Evolutionary conservation across 1,140 invertebrate genomes (phyloP), one percentile per base, ranked within the genome.

Genomic region (Meloidogyne hapla): DNA sequence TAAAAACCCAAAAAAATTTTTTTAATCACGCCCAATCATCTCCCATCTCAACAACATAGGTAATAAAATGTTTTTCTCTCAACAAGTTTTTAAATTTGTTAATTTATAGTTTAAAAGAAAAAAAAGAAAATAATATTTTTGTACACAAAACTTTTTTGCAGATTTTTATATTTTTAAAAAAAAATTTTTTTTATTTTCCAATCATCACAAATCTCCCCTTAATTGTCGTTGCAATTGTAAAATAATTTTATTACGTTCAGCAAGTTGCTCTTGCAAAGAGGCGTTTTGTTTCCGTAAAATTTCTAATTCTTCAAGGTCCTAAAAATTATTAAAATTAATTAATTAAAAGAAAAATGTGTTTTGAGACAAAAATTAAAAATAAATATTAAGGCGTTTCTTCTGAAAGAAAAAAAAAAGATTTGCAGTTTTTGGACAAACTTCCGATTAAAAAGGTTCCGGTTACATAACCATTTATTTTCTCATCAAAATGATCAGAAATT

Each of bases 261-360:
- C 2, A 26, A 75, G 48, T 74, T 75, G 65, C 45, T 74, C 33
- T 21, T 63, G 71, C 69, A 75, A 21, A 75, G 64, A 26, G 69
- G 40, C 74, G 25, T 75, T 75, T 74, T 75, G 65, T 21, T 69
- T 48, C 26, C 69, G 69, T 13, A 75, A 63, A 21, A 15, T 75
- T 15, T 75, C 40, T 38, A 75, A 75, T n/a, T 75, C 74, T 21
- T 75, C 70, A 21, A 69, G n/a, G 25, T 75, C 74, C 74, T 75
- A 25, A 69, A 69, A 40, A 68, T 74, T 13, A 69, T 23, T 23
- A 73, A 56, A 21, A 45, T 26, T 68, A 15, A 66, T 68, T 68
- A n/a, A 67, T 38, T 68, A 42, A n/a, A 38, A 48, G 3, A 48
- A 18, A 48, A n/a, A 6, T 56, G 18, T 56, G 42, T 56, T 56